Evolutionary conservation across 2,797 vertebrate species (phyloP), one percentile per base, ranked within the genome.

Genomic region (Ambastaia sidthimunki): DNA sequence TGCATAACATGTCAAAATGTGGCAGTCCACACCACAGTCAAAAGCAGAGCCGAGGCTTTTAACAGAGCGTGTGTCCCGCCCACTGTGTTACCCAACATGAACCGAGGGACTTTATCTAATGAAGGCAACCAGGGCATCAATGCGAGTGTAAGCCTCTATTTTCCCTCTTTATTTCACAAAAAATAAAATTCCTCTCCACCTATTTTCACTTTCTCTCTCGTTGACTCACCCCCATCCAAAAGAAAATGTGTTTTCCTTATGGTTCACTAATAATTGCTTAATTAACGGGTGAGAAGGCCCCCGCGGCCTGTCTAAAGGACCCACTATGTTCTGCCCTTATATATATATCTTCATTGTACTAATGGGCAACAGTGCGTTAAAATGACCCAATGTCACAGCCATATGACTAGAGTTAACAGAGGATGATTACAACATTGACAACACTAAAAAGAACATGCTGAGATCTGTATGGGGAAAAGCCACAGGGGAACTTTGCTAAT

Each of bases 141-240:
- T 76, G 81, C 85, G 75, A 86, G 76, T 21, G 77, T 85, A 87
- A 71, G 82, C 81, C 84, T 82, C 83, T 34, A 85, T 87, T 78
- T 81, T 88, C 87, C 83, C 87, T 88, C 88, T 89, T 91, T 87
- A 91, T 91, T 89, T 90, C 80, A 41, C 28, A 28, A 28, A 28
- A 28, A 28, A 28, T 28, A 28, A n/a, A 28, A 28, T 28, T 28
- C 28, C 28, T 34, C 31, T 34, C 31, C 60, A 18, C 9, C 15
- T n/a, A 7, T 59, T 65, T 60, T 52, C 55, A 73, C 52, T 80
- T 23, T 31, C 34, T 68, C 34, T 79, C 52, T 69, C 23, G 19
- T 3, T 54, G 23, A 41, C 16, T 41, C 31, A 54, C 31, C 44
- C 16, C 41, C 48, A 37, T 72, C 66, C 50, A 75, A n/a, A 73